phyloP scores from a whole-genome alignment of 2,888 invertebrate species.

The Arctia plantaginis region DNA sequence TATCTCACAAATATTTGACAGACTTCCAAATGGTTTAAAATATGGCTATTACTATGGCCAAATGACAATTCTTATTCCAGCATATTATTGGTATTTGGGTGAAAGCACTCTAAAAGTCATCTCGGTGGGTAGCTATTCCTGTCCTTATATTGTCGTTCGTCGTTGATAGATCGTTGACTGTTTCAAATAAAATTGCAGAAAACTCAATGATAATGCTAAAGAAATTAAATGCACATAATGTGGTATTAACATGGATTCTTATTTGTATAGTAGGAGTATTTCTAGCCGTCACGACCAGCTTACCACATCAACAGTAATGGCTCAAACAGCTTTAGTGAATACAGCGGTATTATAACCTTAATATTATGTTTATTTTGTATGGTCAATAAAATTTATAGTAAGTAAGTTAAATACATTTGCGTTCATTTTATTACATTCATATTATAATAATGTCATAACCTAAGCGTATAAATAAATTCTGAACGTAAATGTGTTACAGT shows the following conservation, averaged over 20 bases:
- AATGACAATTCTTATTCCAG: slow-evolving; percentile 42
- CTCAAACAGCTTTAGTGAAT: background rate
- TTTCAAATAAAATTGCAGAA: background rate
- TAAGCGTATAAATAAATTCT: slow-evolving; percentile 67
- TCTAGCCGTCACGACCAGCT: background rate
- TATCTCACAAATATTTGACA: slow-evolving; percentile 46
- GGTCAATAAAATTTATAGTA: slow-evolving; percentile 63
- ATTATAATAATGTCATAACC: slow-evolving; percentile 74
- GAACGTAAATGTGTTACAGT: slow-evolving; percentile 69
- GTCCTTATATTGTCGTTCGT: slow-evolving; percentile 47
- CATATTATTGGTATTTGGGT: slow-evolving; percentile 53
- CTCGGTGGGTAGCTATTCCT: slow-evolving; percentile 59
- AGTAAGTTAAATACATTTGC: slow-evolving; percentile 61
- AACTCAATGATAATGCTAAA: background rate
- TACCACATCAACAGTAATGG: background rate
- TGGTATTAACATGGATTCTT: background rate
- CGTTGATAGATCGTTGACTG: no score
- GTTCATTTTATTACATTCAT: slow-evolving; percentile 68
- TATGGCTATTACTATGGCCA: slow-evolving; percentile 31
- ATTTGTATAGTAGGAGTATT: background rate
- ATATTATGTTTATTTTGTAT: slow-evolving; percentile 40
- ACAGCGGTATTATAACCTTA: background rate
- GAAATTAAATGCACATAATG: background rate
- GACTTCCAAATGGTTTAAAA: slow-evolving; percentile 35
- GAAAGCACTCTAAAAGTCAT: slow-evolving; percentile 64